These are phyloP conservation scores for Tenthredo scrophulariae DNA, from an alignment of 2,888 invertebrate species.

Conservation along the genomic window DNA sequence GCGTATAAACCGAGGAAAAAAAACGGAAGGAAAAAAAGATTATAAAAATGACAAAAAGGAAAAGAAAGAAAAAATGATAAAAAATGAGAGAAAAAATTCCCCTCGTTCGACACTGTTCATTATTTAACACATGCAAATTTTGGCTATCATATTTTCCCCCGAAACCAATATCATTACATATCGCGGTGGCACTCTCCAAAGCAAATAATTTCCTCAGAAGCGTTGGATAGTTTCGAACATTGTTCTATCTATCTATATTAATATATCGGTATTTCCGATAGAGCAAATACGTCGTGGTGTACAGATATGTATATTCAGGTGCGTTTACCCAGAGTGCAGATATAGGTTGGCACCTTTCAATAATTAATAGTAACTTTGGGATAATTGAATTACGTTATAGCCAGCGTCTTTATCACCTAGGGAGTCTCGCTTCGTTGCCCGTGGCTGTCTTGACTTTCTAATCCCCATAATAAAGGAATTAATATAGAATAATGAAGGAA, in stretches of 20 bases:
- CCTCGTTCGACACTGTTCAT: not conserved
- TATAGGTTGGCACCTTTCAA: not conserved
- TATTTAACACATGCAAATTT: not conserved
- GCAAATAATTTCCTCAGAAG: slow-evolving; percentile 21
- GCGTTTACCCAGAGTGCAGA: not conserved
- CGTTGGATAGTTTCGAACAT: slow-evolving; percentile 2
- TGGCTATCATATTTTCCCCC: not conserved
- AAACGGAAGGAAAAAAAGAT: no score
- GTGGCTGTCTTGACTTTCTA: not conserved
- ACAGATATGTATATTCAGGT: not conserved
- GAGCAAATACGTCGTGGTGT: not conserved
- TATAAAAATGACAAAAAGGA: not conserved
- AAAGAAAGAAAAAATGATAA: not conserved
- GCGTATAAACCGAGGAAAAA: not conserved
- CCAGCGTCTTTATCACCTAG: not conserved
- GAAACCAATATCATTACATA: not conserved
- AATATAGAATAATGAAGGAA: not conserved
- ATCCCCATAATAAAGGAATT: not conserved
- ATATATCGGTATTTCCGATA: not conserved
- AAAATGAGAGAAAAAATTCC: not conserved
- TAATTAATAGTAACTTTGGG: slow-evolving; percentile 35
- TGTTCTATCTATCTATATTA: not conserved
- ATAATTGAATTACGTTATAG: slow-evolving; percentile 27
- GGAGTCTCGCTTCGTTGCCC: slow-evolving; percentile 10
- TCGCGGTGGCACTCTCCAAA: not conserved